phyloP scores from a whole-genome alignment of 1,140 invertebrate genomes.

The Hydropsyche tenuis region DNA sequence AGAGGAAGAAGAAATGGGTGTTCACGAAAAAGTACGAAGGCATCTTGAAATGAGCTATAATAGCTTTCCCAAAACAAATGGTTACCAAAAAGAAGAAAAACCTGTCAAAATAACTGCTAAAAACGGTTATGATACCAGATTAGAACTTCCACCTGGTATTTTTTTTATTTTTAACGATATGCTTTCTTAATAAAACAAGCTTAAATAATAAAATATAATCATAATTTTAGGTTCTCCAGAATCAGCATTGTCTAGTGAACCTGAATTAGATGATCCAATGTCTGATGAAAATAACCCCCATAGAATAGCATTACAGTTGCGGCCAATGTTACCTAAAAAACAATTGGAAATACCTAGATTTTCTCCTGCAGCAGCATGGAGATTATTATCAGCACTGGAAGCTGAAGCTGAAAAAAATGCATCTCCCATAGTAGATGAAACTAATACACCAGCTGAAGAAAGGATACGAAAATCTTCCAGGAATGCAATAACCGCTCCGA shows the following conservation, averaged over 20 bases:
- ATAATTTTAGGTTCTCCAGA: slow-evolving; percentile 59
- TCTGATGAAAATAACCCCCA: slow-evolving; percentile 57
- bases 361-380: slow-evolving; percentile 83
- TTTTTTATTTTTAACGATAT: background rate
- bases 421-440: background rate
- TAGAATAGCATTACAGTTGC: slow-evolving; percentile 73
- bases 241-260: slow-evolving; percentile 63
- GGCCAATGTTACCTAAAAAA: slow-evolving; percentile 80
- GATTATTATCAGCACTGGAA: slow-evolving; percentile 66
- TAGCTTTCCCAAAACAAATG: slow-evolving; percentile 39
- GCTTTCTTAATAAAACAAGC: background rate
- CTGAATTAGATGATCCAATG: slow-evolving; percentile 55
- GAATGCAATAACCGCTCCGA: slow-evolving; percentile 34
- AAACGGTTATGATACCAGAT: slow-evolving; percentile 42
- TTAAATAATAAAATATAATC: slow-evolving; percentile 4
- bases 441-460: slow-evolving; percentile 53
- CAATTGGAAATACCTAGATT: slow-evolving; percentile 77
- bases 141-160: slow-evolving; percentile 47
- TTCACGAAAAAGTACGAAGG: slow-evolving; percentile 46
- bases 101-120: slow-evolving; percentile 32
- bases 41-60: slow-evolving; percentile 48
- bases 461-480: slow-evolving; percentile 51
- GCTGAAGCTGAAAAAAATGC: slow-evolving; percentile 40
- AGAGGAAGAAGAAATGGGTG: slow-evolving; percentile 59
- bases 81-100: slow-evolving; percentile 39